phyloP scores from a whole-genome alignment of 2,797 vertebrate genomes.

The Tokudaia tokunoshimensis region DNA sequence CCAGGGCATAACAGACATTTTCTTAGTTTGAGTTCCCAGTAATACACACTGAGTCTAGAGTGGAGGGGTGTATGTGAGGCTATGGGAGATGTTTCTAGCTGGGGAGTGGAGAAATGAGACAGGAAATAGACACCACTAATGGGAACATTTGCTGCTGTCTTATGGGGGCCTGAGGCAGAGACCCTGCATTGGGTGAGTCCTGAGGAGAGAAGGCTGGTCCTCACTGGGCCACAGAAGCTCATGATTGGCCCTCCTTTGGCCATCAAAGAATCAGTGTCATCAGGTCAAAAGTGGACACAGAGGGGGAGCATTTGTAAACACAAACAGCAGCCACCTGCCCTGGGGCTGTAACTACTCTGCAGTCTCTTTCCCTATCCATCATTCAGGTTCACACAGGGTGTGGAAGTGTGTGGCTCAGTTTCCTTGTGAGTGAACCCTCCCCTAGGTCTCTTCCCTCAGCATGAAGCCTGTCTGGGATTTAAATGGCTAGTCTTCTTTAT shows the following conservation, averaged over 20 bases:
- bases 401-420: neutral
- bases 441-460: neutral
- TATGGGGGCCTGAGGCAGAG: neutral
- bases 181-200: neutral
- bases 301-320: neutral
- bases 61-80: neutral
- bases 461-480: neutral
- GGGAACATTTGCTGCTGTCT: neutral
- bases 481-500: neutral
- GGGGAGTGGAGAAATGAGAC: neutral
- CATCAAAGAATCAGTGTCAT: neutral
- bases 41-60: conserved; percentile 11
- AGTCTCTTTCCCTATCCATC: neutral
- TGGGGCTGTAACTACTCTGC: neutral
- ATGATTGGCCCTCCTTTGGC: neutral
- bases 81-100: neutral
- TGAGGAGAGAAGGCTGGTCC: neutral
- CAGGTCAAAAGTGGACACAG: neutral
- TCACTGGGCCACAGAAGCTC: neutral
- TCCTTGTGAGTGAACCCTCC: neutral
- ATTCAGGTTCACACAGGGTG: neutral
- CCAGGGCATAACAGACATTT: neutral
- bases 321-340: neutral
- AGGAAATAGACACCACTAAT: neutral
- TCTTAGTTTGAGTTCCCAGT: conserved; percentile 8